Evolutionary conservation across 2,113 vertebrate genomes (phyloP).

Genomic region (Meleagris gallopavo): DNA sequence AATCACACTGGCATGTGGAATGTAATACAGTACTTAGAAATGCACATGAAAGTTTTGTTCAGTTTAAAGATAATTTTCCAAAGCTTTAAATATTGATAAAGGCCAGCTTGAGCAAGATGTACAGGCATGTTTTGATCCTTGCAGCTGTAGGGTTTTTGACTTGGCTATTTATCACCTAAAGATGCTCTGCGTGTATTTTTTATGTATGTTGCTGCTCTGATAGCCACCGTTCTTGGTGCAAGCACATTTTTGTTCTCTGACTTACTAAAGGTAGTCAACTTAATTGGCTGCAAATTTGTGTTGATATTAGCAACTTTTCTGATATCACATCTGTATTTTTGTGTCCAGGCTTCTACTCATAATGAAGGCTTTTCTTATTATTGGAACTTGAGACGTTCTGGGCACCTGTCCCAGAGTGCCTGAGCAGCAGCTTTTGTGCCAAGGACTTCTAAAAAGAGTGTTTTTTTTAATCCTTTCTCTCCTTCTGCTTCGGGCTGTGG

Average conservation of each 20-base stretch:
- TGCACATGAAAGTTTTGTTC: not conserved
- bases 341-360: not conserved
- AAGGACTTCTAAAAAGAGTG: slow-evolving; percentile 56
- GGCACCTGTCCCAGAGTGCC: slow-evolving; percentile 67
- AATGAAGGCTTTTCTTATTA: slow-evolving; percentile 55
- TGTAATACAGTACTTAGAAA: not conserved
- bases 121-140: not conserved
- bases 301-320: slow-evolving; percentile 35
- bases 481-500: slow-evolving; percentile 4
- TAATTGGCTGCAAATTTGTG: not conserved
- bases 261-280: not conserved
- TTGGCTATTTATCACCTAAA: not conserved
- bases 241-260: not conserved
- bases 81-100: not conserved
- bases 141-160: not conserved
- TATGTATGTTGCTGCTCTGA: not conserved
- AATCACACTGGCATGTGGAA: not conserved
- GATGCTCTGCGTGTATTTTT: not conserved
- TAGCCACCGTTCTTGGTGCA: not conserved
- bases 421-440: slow-evolving; percentile 58
- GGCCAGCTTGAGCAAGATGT: not conserved
- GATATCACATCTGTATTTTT: slow-evolving; percentile 41
- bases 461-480: slow-evolving; percentile 53
- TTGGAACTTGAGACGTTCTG: slow-evolving; percentile 57
- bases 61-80: not conserved